Percentiles rank a stretch among this genome's conserved stretches.
These are phyloP conservation scores for Mohoua ochrocephala DNA, from an alignment of 2,113 vertebrate species.

Conservation along the genomic window DNA sequence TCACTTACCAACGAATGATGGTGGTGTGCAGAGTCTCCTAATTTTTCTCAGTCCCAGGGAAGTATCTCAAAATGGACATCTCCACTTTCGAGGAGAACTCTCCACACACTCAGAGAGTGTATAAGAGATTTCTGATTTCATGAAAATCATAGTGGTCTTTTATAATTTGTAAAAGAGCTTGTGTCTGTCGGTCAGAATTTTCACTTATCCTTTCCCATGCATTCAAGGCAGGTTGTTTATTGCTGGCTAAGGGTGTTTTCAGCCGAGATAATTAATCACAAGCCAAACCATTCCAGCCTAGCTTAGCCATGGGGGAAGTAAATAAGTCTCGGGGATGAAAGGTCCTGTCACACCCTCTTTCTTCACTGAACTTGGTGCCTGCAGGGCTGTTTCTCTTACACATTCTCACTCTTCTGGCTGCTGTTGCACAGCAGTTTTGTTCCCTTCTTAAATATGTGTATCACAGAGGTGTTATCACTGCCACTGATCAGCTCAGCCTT, in stretches of 20 bases:
- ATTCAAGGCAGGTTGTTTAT: neutral
- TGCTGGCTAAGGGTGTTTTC: neutral
- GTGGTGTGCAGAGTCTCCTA: too few relatives aligned
- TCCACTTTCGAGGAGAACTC: too few relatives aligned
- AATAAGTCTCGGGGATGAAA: neutral
- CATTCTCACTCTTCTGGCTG: neutral
- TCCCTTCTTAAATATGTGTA: neutral
- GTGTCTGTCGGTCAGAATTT: neutral
- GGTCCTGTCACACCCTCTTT: neutral
- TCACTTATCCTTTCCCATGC: neutral
- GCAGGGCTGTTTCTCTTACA: neutral
- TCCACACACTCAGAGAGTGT: too few relatives aligned
- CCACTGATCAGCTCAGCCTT: neutral
- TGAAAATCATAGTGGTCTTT: neutral
- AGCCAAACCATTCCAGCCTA: neutral
- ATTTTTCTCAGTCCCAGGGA: too few relatives aligned
- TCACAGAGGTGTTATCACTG: neutral
- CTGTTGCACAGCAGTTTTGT: neutral
- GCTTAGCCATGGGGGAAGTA: neutral
- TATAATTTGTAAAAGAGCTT: neutral
- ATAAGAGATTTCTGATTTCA: too few relatives aligned
- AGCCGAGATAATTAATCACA: neutral
- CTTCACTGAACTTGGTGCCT: neutral
- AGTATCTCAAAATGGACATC: too few relatives aligned
- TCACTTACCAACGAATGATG: too few relatives aligned